Percentiles rank a stretch among this genome's conserved stretches.
Evolutionary conservation across 2,113 vertebrate genomes (phyloP).

Genomic region (Trichechus manatus): DNA sequence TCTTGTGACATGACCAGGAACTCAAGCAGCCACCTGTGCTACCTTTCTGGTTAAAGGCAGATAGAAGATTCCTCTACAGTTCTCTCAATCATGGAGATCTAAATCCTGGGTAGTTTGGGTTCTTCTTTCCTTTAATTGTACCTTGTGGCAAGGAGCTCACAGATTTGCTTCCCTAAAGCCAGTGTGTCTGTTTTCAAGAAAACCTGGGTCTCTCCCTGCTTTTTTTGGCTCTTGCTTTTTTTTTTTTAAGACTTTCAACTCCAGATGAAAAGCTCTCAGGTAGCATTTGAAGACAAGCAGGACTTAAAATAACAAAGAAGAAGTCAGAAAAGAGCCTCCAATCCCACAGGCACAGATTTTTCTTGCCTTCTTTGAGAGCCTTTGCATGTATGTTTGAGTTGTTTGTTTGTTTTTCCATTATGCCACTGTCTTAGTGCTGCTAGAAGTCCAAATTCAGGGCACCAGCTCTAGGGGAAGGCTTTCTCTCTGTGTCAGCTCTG

Average conservation of each 20-base stretch:
- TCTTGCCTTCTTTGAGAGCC: background rate
- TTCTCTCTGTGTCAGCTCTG: too few species aligned
- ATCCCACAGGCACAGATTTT: background rate
- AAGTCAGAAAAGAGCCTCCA: background rate
- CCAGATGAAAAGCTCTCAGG: slow-evolving; percentile 54
- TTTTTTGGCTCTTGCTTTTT: background rate
- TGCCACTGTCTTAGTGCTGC: background rate
- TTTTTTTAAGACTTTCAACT: slow-evolving; percentile 35
- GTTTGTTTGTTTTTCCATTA: background rate
- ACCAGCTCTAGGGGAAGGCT: too few species aligned
- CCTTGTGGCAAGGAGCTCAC: fast-evolving
- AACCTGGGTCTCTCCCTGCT: background rate
- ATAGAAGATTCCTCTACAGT: background rate
- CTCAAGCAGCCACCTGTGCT: background rate
- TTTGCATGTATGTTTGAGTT: background rate
- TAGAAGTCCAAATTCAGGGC: too few species aligned
- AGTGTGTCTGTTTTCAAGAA: background rate
- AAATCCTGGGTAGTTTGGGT: fast-evolving
- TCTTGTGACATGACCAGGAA: background rate
- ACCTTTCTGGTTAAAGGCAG: background rate
- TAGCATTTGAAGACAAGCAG: slow-evolving; percentile 59
- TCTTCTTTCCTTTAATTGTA: background rate
- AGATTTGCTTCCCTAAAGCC: background rate
- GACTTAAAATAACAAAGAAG: slow-evolving; percentile 10
- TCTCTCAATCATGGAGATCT: background rate